Evolutionary conservation across 2,797 vertebrate genomes (phyloP).

Genomic region (Micrastur ruficollis): DNA sequence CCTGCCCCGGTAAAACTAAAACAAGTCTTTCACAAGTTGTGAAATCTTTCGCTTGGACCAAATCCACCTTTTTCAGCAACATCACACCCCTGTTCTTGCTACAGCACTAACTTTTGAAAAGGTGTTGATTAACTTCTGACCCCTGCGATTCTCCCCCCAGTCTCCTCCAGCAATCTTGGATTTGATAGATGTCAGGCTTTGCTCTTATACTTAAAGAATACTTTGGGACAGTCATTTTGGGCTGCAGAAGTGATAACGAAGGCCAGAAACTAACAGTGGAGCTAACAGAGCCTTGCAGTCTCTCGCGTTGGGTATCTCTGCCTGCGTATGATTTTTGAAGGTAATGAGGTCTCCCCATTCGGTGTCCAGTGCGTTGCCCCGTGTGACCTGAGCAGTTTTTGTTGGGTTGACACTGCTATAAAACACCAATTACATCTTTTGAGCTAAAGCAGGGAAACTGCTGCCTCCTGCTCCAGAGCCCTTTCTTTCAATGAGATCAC

Average conservation of each 20-base stretch:
- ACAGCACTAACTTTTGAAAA: neutral
- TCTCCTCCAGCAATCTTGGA: neutral
- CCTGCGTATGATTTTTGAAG: neutral
- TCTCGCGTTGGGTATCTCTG: neutral
- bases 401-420: neutral
- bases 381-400: neutral
- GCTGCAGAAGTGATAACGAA: neutral
- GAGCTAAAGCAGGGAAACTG: neutral
- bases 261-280: neutral
- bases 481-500: neutral
- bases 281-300: neutral
- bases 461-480: neutral
- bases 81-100: neutral
- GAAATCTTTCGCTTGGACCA: neutral
- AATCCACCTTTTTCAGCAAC: neutral
- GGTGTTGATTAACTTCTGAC: neutral
- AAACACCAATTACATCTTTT: neutral
- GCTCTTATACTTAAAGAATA: neutral
- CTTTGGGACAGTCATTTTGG: neutral
- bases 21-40: neutral
- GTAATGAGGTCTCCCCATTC: neutral
- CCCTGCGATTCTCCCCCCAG: neutral
- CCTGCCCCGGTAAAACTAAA: neutral
- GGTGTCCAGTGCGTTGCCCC: neutral
- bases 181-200: neutral